Base-by-base conservation (phyloP, 2,113 vertebrate genomes). In the Hiodon tergisus region DNA sequence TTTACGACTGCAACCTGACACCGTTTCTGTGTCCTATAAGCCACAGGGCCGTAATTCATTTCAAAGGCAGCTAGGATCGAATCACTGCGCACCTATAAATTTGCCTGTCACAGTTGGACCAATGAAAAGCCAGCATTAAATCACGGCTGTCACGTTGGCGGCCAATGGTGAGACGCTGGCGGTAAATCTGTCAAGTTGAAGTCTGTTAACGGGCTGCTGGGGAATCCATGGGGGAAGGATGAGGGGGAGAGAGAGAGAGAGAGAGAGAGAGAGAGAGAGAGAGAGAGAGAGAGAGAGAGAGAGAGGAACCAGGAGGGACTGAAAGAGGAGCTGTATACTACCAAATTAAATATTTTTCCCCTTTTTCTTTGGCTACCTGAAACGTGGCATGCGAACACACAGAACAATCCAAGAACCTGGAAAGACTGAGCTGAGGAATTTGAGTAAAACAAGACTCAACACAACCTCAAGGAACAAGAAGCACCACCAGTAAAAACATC, bases 21-120 rank as follows among this genome's bases (percentile, higher is more conserved):
- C 77, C 71, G 76, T 76, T 80, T 80, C 83, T 84, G 79, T 78
- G 76, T 81, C 83, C 81, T 78, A 81, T 82, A 79, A 81, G 75
- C 71, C 73, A 78, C 60, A 74, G 63, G 73, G 77, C 78, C 53
- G 72, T 83, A 84, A 84, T 72, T 84, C 78, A 84, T 73, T 74
- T 80, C 80, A 80, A 81, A 82, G 78, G 57, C 76, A 74, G 74
- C 73, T 59, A 69, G 73, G 65, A 54, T 54, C 81, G 73, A 84
- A 83, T 84, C 81, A 72, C 71, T 69, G 63, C 16, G n/a, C 61
- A 55, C 50, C 79, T 67, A 80, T 83, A 76, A 81, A 81, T 84
- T 72, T 69, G 57, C 53, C 67, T 82, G 83, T 82, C 83, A 76
- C 13, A 16, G 7, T 1, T 50, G 68, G 58, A 47, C 83, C 83